Evolutionary conservation across 2,797 vertebrate species (phyloP).

Genomic region (Pogonophryne albipinna): DNA sequence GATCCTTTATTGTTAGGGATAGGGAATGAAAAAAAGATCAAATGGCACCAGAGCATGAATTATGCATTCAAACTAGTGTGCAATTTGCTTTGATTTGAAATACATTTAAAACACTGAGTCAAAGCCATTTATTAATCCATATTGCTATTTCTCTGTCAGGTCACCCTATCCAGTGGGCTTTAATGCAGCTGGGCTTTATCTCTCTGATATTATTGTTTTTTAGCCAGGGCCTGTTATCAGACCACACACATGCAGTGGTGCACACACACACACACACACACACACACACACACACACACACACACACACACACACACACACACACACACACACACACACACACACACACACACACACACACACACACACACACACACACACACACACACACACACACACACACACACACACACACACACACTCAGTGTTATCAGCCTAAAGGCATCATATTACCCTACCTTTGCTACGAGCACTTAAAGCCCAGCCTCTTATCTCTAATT

Average conservation of each 20-base stretch:
- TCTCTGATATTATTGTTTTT: slow-evolving; percentile 59
- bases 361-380: slow-evolving; percentile 9
- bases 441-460: slow-evolving; percentile 77
- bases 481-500: slow-evolving; percentile 75
- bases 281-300: slow-evolving; percentile 10
- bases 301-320: slow-evolving; percentile 1
- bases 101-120: background rate
- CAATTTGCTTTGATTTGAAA: slow-evolving; percentile 24
- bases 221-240: slow-evolving; percentile 51
- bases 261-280: slow-evolving; percentile 28
- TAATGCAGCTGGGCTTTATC: slow-evolving; percentile 43
- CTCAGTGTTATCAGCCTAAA: slow-evolving; percentile 61
- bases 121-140: slow-evolving; percentile 15
- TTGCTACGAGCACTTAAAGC: slow-evolving; percentile 77
- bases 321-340: background rate
- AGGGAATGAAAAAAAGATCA: background rate
- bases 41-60: background rate
- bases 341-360: slow-evolving; percentile 12
- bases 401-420: background rate
- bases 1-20: background rate
- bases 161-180: slow-evolving; percentile 11
- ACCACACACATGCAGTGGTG: slow-evolving; percentile 59
- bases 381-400: too few relatives aligned
- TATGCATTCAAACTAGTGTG: slow-evolving; percentile 8
- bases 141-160: slow-evolving; percentile 17